Evolutionary conservation across 2,113 vertebrate species (phyloP).

Genomic region (Nematolebias whitei): DNA sequence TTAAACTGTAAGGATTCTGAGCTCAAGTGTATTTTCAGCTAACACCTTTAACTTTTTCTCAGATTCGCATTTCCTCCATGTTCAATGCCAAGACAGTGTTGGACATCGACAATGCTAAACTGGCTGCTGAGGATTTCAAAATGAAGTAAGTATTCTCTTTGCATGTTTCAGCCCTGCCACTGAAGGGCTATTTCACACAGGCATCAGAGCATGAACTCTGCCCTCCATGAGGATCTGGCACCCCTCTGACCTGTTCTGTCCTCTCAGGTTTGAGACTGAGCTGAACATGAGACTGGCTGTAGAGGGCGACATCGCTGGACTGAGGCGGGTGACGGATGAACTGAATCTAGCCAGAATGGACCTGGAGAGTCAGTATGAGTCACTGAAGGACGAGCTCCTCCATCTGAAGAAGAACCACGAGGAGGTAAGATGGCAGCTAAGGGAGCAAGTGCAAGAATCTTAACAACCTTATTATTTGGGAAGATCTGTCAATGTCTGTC

Average conservation of each 20-base stretch:
- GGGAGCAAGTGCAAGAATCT: neutral
- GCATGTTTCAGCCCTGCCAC: too few species aligned
- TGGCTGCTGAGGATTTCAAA: slow-evolving; percentile 89
- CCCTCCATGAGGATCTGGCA: too few species aligned
- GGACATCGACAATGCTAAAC: slow-evolving; percentile 85
- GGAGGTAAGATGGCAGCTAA: slow-evolving; percentile 66
- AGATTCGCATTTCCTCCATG: slow-evolving; percentile 72
- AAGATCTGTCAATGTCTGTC: neutral
- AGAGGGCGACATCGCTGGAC: slow-evolving; percentile 63
- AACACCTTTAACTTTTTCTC: slow-evolving; percentile 26
- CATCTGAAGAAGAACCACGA: slow-evolving; percentile 76
- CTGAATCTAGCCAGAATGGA: slow-evolving; percentile 61
- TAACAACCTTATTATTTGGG: neutral
- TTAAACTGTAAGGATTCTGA: neutral
- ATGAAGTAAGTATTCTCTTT: slow-evolving; percentile 82
- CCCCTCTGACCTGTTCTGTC: slow-evolving; percentile 9
- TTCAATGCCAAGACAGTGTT: slow-evolving; percentile 79
- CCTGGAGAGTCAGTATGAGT: slow-evolving; percentile 73
- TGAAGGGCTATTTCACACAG: slow-evolving; percentile 19
- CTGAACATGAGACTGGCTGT: slow-evolving; percentile 61
- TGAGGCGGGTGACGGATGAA: slow-evolving; percentile 69
- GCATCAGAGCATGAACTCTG: neutral
- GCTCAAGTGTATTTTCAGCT: neutral
- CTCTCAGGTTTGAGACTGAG: slow-evolving; percentile 73
- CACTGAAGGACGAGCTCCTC: slow-evolving; percentile 72